phyloP scores from a whole-genome alignment of 2,888 invertebrate genomes.

The Brachyptera risi region DNA sequence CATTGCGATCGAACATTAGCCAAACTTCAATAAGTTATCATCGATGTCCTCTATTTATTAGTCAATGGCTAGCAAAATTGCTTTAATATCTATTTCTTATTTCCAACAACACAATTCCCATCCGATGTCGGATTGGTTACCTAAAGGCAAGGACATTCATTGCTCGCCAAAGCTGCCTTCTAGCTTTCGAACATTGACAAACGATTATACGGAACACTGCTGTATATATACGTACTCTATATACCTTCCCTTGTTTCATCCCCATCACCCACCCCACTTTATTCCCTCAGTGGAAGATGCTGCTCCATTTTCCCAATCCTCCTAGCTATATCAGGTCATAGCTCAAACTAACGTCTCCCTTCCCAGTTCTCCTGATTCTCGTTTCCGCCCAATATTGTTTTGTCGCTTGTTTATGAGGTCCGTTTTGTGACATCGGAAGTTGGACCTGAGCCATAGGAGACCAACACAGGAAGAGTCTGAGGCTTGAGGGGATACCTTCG shows the following conservation, averaged over 20 bases:
- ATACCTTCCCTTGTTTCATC: not conserved
- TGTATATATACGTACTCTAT: not conserved
- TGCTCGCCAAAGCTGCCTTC: not conserved
- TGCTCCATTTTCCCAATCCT: not conserved
- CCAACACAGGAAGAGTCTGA: not conserved
- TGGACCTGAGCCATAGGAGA: slow-evolving; percentile 16
- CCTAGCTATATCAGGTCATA: not conserved
- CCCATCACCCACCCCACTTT: not conserved
- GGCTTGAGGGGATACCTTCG: too few relatives aligned
- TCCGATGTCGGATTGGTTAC: not conserved
- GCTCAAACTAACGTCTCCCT: slow-evolving; percentile 18
- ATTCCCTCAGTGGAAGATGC: slow-evolving; percentile 1
- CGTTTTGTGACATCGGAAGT: slow-evolving; percentile 26
- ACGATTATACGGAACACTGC: not conserved
- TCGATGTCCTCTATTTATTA: too few relatives aligned
- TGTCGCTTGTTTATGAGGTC: slow-evolving; percentile 33
- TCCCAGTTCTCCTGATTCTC: slow-evolving; percentile 9
- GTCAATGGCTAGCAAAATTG: too few relatives aligned
- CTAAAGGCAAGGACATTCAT: not conserved
- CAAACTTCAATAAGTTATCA: too few relatives aligned
- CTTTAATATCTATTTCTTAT: too few relatives aligned
- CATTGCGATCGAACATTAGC: too few relatives aligned
- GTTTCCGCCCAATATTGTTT: slow-evolving; percentile 32
- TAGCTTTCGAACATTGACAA: slow-evolving; percentile 7
- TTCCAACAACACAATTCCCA: too few relatives aligned